Percentiles rank a stretch among this genome's conserved stretches.
Conservation (phyloP, 30 jellyfish, hydroid and myxozoan genomes). For the Aurelia aurita complex sp. Pacific region DNA sequence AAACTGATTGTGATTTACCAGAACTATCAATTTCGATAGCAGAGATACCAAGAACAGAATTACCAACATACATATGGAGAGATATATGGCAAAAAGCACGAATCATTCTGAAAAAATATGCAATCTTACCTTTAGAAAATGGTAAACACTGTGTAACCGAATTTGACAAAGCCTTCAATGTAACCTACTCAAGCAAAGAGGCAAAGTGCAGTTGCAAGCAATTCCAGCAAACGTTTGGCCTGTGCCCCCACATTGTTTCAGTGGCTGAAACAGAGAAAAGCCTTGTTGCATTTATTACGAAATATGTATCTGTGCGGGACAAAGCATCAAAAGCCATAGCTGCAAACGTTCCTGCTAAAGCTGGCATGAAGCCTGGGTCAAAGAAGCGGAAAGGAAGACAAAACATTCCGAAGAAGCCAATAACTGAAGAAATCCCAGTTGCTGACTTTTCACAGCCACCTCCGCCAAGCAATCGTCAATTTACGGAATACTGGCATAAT, state of each 20-base stretch:
- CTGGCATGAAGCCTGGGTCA: conserved; percentile 14
- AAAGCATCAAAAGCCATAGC: conserved; percentile 4
- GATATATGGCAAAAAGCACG: conserved; percentile 17
- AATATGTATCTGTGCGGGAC: background rate
- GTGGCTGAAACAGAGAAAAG: background rate
- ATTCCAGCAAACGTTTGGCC: conserved; percentile 20
- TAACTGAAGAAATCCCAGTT: conserved; percentile 4
- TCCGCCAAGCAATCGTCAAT: background rate
- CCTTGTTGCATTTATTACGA: background rate
- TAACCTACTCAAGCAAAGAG: conserved; percentile 2
- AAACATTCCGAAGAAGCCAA: background rate
- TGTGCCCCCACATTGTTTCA: conserved; percentile 10
- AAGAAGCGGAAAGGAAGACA: conserved; percentile 21
- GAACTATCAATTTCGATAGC: conserved; percentile 11
- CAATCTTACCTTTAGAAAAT: conserved; percentile 5
- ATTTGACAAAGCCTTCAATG: conserved; percentile 7
- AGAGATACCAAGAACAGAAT: conserved; percentile 1
- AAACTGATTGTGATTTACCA: background rate
- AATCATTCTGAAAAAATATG: conserved; percentile 5
- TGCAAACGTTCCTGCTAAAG: conserved; percentile 7
- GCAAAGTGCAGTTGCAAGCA: conserved; percentile 1
- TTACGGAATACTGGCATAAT: conserved; percentile 19
- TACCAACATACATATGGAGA: conserved; percentile 15
- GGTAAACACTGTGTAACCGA: conserved; percentile 1
- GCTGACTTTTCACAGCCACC: conserved; percentile 2